phyloP scores from a whole-genome alignment of 2,113 vertebrate genomes.

The Sebastes schlegelii region DNA sequence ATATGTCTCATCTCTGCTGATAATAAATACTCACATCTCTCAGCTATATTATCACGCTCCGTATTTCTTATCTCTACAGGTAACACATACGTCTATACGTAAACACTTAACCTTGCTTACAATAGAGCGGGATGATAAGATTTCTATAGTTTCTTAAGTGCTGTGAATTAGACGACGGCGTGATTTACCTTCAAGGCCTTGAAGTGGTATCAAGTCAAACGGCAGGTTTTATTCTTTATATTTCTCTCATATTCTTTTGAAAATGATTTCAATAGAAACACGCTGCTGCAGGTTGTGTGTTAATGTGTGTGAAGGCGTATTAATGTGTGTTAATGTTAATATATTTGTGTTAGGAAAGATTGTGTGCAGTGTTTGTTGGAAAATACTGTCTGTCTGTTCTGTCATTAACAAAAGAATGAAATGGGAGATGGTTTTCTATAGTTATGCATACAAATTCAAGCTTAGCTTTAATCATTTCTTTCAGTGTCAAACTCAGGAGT shows the following conservation, averaged over 20 bases:
- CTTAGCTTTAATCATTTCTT: neutral
- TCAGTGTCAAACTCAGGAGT: neutral
- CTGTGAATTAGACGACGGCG: conserved; percentile 22
- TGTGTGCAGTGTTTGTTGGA: neutral
- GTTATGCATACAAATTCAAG: neutral
- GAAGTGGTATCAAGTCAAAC: conserved; percentile 27
- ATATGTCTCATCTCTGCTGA: conserved; percentile 48
- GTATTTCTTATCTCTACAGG: conserved; percentile 56
- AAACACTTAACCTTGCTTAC: conserved; percentile 63
- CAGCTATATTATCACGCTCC: conserved; percentile 47
- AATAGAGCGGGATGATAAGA: conserved; percentile 41
- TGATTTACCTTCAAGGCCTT: conserved; percentile 45
- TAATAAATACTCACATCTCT: conserved; percentile 59
- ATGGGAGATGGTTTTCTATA: neutral
- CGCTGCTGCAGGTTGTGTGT: conserved; percentile 5
- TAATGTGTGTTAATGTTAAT: conserved; percentile 2
- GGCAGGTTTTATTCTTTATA: neutral
- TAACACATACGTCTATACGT: conserved; percentile 48
- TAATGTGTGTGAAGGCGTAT: neutral
- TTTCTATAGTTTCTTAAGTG: conserved; percentile 43
- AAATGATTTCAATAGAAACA: conserved; percentile 5
- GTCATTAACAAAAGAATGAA: neutral
- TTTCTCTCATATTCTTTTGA: conserved; percentile 14
- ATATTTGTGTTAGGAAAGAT: neutral
- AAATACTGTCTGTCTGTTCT: neutral